Conservation (phyloP, 1,140 invertebrate genomes). For the Halictus rubicundus region DNA sequence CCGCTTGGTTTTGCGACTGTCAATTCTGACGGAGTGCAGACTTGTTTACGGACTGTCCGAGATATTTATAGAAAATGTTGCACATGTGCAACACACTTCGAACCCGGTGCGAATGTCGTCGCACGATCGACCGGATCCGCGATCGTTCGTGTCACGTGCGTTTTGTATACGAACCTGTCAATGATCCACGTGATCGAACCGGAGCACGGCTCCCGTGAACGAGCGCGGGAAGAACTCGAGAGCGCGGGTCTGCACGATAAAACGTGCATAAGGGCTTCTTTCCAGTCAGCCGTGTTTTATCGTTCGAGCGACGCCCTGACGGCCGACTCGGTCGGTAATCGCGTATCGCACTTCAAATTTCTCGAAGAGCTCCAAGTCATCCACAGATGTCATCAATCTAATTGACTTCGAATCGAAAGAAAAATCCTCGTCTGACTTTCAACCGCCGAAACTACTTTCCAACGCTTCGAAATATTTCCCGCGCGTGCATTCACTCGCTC, state of each 20-base stretch:
- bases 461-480: too few species aligned
- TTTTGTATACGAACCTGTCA: conserved; percentile 22
- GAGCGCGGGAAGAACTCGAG: conserved; percentile 62
- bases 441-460: neutral
- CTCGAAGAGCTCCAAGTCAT: conserved; percentile 64
- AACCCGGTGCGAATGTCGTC: neutral
- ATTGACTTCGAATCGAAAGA: conserved; percentile 39
- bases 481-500: too few species aligned
- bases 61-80: too few species aligned
- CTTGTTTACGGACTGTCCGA: too few species aligned
- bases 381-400: conserved; percentile 66
- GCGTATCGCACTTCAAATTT: conserved; percentile 45
- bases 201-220: conserved; percentile 52
- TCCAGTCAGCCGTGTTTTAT: conserved; percentile 57
- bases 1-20: too few species aligned
- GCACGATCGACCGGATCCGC: too few species aligned
- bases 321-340: conserved; percentile 52
- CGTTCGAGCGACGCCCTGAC: conserved; percentile 48
- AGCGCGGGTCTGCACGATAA: conserved; percentile 58
- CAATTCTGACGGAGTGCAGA: too few species aligned
- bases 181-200: conserved; percentile 28
- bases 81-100: neutral
- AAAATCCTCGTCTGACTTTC: neutral
- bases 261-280: conserved; percentile 54
- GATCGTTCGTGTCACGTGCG: neutral